Evolutionary conservation across 2,113 vertebrate genomes (phyloP), one percentile per base, ranked within the genome.

Genomic region (Nothoprocta perdicaria): DNA sequence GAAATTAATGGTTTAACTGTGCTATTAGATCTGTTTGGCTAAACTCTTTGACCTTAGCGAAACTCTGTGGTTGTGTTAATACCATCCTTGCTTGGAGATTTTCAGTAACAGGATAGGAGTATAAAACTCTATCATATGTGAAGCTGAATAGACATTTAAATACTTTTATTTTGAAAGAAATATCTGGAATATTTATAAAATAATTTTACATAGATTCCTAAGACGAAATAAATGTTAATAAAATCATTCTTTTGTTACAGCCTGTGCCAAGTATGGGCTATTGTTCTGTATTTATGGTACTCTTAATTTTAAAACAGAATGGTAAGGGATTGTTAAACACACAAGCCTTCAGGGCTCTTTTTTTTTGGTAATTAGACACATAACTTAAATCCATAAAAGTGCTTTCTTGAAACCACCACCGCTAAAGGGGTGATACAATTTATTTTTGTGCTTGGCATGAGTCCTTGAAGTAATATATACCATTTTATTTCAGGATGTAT

Each of bases 311-410:
- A 71, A 92, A 87, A 77, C 17, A 83, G 71, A 93, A 80, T 76
- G 60, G 26, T 60, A 94, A 83, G 27, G 17, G 18, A 85, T 89
- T 92, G 91, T 92, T 73, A 89, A 85, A 71, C 63, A 92, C 52
- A 80, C 5, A 55, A 57, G 55, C 61, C 82, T 91, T 82, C 38
- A 60, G 91, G 79, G 75, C 23, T 79, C 55, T 92, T 95, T 85
- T 92, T 95, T 85, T 89, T 79, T 87, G 68, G 31, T 85, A 94
- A 93, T 94, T 83, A 89, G 84, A 66, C 46, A 77, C 22, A 69
- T 69, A 93, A 75, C 29, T 83, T 85, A 92, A 93, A 91, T 52
- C 83, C 71, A 90, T 91, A 91, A 93, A 94, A 95, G 21, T 29
- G 13, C 43, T 88, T 81, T 93, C 66, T 90, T 94, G 88, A 63